Evolutionary conservation across 2,113 vertebrate genomes (phyloP), one percentile per base, ranked within the genome.

Genomic region (Mystacornis crossleyi): DNA sequence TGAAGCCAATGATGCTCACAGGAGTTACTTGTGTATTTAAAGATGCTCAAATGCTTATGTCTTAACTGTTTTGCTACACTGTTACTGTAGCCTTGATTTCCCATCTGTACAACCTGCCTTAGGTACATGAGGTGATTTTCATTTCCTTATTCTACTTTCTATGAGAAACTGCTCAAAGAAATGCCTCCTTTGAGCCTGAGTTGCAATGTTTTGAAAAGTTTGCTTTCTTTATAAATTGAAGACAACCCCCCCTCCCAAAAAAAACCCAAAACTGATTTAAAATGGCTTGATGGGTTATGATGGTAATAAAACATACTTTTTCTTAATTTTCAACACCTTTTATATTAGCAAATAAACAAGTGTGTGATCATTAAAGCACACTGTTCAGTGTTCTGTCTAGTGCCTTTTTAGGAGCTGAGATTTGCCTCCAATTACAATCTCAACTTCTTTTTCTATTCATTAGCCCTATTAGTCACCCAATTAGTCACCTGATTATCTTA

Each of bases 401-500:
- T 72, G 48, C 31, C 17, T 74, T 96, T 66, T 55, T 66, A 71
- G 71, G 33, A 96, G 91, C 71, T 57, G 84, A 72, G 36, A 28
- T 42, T 90, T 66, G 9, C 74, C 86, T 90, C 91, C 86, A 91
- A 90, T 96, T 79, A 62, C 42, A 50, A 42, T 80, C 72, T 79
- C 18, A 77, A 53, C 18, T 69, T 82, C 77, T 93, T 79, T 71
- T 89, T 55, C 72, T 60, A 21, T 78, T 96, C 74, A 72, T 80
- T 94, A 72, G 77, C 2, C 4, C 72, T 82, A 34, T 97, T 92
- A 93, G 47, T 92, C 89, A 94, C 55, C 65, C 88, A 71, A 72
- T 90, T 85, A 95, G 38, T 91, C 77, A 96, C 48, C 60, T 78
- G 70, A 40, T 94, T 92, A 70, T 33, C 77, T 75, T 73, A 90